Conservation (phyloP, 2,113 vertebrate species). For the Cyanoramphus novaezelandiae region DNA sequence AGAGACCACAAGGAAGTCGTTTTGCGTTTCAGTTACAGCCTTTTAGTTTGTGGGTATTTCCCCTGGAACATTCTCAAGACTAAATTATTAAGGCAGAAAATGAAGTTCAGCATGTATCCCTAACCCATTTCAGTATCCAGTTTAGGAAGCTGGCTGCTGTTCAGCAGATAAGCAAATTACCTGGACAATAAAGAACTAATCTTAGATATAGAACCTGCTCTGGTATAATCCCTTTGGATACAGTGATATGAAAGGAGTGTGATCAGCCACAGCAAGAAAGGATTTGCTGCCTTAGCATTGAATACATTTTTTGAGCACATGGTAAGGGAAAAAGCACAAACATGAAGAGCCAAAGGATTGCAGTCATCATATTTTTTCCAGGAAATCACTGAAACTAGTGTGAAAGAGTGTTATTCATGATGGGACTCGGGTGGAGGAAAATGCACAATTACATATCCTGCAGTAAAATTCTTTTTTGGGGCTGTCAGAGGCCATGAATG, state of each 20-base stretch:
- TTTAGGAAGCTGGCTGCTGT: not conserved
- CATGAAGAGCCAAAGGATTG: not conserved
- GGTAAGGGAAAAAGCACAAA: not conserved
- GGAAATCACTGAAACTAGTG: not conserved
- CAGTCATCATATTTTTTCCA: constrained; percentile 1
- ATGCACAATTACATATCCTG: not conserved
- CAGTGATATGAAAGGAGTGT: not conserved
- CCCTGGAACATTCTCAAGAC: not conserved
- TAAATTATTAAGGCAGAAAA: not conserved
- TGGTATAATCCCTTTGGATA: not conserved
- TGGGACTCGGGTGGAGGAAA: not conserved
- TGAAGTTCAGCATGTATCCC: not conserved
- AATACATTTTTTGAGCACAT: not conserved
- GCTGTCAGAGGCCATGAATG: constrained; percentile 35
- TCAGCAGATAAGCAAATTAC: not conserved
- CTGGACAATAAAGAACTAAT: not conserved
- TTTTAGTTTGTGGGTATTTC: not conserved
- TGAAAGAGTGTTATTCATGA: constrained; percentile 23
- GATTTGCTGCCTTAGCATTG: not conserved
- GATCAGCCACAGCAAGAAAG: not conserved
- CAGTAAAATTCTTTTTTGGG: not conserved
- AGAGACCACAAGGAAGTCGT: not conserved
- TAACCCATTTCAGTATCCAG: not conserved
- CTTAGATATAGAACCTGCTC: not conserved
- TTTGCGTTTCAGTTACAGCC: not conserved